Conservation (phyloP, 2,888 invertebrate genomes). For the Campaea margaritaria region DNA sequence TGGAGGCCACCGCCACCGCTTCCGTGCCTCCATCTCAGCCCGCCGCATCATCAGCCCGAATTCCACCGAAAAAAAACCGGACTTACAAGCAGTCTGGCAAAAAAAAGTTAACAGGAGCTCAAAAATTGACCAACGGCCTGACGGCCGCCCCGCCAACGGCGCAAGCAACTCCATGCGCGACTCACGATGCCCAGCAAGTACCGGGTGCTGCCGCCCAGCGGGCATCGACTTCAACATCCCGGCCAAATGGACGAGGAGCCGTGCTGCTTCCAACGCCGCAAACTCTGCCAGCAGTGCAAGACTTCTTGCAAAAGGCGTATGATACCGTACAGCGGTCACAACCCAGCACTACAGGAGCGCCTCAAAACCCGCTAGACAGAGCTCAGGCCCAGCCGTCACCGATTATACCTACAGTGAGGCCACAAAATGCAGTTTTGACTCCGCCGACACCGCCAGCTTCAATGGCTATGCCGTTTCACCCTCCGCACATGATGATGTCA, state of each 20-base stretch:
- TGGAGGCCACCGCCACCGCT: slow-evolving; percentile 51
- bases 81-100: slow-evolving; percentile 2
- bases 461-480: neutral
- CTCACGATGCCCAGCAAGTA: slow-evolving; percentile 9
- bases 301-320: slow-evolving; percentile 23
- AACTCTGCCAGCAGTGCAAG: slow-evolving; percentile 16
- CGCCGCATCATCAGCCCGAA: slow-evolving; percentile 10
- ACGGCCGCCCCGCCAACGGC: neutral
- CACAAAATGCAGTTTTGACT: neutral
- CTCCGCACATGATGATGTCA: neutral
- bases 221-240: neutral
- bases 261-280: neutral
- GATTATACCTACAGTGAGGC: neutral
- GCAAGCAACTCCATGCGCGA: neutral
- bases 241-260: slow-evolving; percentile 8
- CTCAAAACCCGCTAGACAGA: neutral
- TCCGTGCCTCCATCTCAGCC: slow-evolving; percentile 7
- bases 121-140: neutral
- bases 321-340: slow-evolving; percentile 16
- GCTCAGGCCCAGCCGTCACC: neutral
- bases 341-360: neutral
- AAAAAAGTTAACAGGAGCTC: neutral
- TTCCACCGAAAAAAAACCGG: slow-evolving; percentile 16
- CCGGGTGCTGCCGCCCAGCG: neutral
- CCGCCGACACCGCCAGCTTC: neutral